phyloP scores from a whole-genome alignment of 2,113 vertebrate species.

The Ascaphus truei region DNA sequence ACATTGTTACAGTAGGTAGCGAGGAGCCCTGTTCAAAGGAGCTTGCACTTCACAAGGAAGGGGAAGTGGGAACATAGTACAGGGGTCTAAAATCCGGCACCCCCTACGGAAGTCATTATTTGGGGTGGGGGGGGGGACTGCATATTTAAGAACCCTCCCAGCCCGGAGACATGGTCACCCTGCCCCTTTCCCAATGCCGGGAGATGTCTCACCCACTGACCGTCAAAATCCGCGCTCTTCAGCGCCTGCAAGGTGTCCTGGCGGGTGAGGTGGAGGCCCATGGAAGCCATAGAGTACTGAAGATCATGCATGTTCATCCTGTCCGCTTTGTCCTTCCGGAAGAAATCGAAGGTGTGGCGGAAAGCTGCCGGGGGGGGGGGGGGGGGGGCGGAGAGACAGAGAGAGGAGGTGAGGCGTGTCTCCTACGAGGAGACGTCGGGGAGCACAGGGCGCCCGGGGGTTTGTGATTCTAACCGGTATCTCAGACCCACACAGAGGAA shows the following conservation, averaged over 20 bases:
- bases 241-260: conserved; percentile 42
- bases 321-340: conserved; percentile 42
- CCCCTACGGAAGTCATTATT: background rate
- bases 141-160: conserved; percentile 6
- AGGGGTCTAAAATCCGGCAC: no score
- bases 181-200: background rate
- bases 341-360: conserved; percentile 44
- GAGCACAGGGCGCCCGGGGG: no score
- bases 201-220: conserved; percentile 24
- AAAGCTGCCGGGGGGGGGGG: no score
- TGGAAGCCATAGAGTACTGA: conserved; percentile 34
- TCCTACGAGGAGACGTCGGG: no score
- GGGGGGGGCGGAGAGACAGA: no score
- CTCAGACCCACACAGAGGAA: no score
- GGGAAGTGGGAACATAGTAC: background rate
- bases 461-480: no score
- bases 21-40: no score
- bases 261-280: conserved; percentile 42
- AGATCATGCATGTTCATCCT: conserved; percentile 44
- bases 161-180: background rate
- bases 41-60: no score
- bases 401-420: no score
- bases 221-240: conserved; percentile 42
- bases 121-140: background rate
- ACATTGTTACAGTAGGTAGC: no score